A percentile compares a stretch with the other conserved stretches of the same genome.
Conservation (phyloP, 1,140 invertebrate genomes). For the Plectus sambesii region DNA sequence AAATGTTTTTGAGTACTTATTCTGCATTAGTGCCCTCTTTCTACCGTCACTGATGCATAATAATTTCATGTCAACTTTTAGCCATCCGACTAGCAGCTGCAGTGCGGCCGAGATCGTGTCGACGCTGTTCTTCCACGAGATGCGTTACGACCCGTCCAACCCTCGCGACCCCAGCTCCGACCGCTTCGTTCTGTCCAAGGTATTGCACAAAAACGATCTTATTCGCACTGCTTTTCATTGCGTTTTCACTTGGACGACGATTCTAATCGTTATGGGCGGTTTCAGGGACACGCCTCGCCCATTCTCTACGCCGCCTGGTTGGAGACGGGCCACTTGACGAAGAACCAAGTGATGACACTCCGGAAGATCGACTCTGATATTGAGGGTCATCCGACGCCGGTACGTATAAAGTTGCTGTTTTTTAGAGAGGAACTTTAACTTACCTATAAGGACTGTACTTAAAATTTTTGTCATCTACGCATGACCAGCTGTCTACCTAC, state of each 20-base stretch:
- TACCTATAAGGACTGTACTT: too few species aligned
- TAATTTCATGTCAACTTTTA: too few species aligned
- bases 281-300: constrained; percentile 80
- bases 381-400: constrained; percentile 94
- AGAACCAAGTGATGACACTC: constrained; percentile 69
- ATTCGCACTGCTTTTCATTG: neutral
- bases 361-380: constrained; percentile 85
- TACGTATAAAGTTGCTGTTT: constrained; percentile 43
- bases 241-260: constrained; percentile 9
- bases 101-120: constrained; percentile 98
- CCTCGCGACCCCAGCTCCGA: constrained; percentile 78
- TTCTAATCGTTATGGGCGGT: constrained; percentile 9
- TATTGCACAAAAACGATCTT: constrained; percentile 9
- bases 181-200: constrained; percentile 89
- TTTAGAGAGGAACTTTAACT: too few species aligned
- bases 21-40: neutral
- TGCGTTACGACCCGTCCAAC: constrained; percentile 75
- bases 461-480: too few species aligned
- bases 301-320: constrained; percentile 98
- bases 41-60: neutral
- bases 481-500: too few species aligned
- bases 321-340: constrained; percentile 81
- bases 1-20: constrained; percentile 3
- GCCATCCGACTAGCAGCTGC: constrained; percentile 96
- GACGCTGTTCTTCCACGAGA: constrained; percentile 91